These are phyloP conservation scores for Drosophila phalerata DNA, from an alignment of 2,888 invertebrate species.

Conservation along the genomic window DNA sequence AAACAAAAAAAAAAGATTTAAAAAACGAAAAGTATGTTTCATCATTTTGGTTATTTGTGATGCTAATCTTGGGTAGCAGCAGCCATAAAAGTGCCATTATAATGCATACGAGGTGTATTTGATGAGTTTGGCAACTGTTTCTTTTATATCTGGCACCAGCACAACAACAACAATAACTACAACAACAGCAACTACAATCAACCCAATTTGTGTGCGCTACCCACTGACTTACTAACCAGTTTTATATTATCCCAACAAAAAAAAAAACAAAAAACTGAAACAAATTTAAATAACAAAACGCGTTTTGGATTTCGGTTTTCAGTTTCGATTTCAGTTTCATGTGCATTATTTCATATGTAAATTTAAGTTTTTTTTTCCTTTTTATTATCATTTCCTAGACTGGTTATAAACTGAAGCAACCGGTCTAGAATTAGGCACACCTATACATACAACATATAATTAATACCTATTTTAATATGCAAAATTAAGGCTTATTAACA, in stretches of 20 bases:
- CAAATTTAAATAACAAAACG: slow-evolving; percentile 75
- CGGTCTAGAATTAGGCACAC: slow-evolving; percentile 72
- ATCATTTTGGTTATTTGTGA: slow-evolving; percentile 49
- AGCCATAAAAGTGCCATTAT: slow-evolving; percentile 53
- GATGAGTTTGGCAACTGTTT: slow-evolving; percentile 54
- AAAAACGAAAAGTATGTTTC: slow-evolving; percentile 51
- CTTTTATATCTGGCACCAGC: slow-evolving; percentile 34
- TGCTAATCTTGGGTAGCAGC: slow-evolving; percentile 45
- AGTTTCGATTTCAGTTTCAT: slow-evolving; percentile 69
- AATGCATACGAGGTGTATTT: slow-evolving; percentile 36
- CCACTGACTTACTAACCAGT: slow-evolving; percentile 83
- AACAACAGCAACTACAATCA: slow-evolving; percentile 32
- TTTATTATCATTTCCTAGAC: slow-evolving; percentile 51
- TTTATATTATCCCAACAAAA: slow-evolving; percentile 55
- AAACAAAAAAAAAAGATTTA: slow-evolving; percentile 45
- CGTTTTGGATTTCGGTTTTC: slow-evolving; percentile 61
- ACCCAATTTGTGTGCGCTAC: slow-evolving; percentile 71
- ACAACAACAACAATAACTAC: slow-evolving; percentile 4
- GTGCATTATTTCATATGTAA: slow-evolving; percentile 71
- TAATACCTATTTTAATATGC: slow-evolving; percentile 25
- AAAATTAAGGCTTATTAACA: slow-evolving; percentile 40
- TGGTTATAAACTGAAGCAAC: slow-evolving; percentile 54
- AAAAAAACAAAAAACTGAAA: slow-evolving; percentile 27
- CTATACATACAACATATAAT: slow-evolving; percentile 24
- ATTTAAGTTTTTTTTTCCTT: slow-evolving; percentile 32